Evolutionary conservation across 2,797 vertebrate genomes (phyloP).

Genomic region (Phyllotis vaccarum): DNA sequence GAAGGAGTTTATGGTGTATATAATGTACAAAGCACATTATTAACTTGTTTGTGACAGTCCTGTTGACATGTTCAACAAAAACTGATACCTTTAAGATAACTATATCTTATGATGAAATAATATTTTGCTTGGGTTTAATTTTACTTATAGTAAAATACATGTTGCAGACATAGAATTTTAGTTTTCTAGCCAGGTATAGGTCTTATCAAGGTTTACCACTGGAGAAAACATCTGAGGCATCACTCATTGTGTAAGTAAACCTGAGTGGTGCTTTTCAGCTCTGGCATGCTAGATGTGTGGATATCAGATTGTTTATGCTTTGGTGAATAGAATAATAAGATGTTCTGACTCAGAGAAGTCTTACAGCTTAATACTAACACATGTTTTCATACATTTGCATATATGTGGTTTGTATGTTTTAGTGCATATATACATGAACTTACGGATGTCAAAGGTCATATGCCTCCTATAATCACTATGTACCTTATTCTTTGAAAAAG

Average conservation of each 20-base stretch:
- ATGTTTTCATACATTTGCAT: neutral
- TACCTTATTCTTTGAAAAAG: neutral
- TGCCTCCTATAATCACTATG: neutral
- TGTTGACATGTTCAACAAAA: neutral
- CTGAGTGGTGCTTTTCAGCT: neutral
- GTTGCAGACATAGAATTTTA: neutral
- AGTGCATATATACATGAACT: no score
- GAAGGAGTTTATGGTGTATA: neutral
- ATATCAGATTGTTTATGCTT: neutral
- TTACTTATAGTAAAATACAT: neutral
- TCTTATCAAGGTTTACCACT: neutral
- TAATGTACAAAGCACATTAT: neutral
- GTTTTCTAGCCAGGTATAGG: neutral
- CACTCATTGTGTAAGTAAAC: neutral
- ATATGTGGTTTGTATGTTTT: neutral
- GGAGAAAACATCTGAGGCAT: neutral
- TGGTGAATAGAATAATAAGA: neutral
- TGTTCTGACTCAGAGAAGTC: neutral
- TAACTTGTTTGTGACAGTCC: neutral
- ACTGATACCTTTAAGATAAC: neutral
- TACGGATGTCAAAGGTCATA: neutral
- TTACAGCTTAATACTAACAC: neutral
- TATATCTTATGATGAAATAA: neutral
- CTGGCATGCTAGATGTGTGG: no score
- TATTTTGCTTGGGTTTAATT: neutral